Percentiles rank a stretch among this genome's conserved stretches.
phyloP scores from a whole-genome alignment of 2,888 invertebrate species.

The Hirtodrosophila cameraria region DNA sequence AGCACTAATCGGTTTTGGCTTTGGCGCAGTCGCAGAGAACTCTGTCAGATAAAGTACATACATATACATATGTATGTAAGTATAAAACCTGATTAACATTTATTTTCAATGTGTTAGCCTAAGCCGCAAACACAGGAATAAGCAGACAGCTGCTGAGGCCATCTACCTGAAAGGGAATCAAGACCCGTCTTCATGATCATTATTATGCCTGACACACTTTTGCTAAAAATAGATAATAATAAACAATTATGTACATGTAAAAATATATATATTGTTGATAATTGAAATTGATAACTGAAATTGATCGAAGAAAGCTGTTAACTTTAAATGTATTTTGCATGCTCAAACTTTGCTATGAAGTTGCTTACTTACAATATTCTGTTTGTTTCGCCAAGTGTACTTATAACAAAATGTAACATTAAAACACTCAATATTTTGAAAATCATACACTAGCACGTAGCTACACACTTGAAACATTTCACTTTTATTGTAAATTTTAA shows the following conservation, averaged over 20 bases:
- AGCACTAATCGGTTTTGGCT: conserved; percentile 30
- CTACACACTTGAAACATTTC: neutral
- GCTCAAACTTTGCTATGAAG: too few species aligned
- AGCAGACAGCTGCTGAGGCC: conserved; percentile 1
- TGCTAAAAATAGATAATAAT: too few species aligned
- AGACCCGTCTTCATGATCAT: conserved; percentile 43
- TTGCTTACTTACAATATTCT: too few species aligned
- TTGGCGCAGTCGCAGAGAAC: conserved; percentile 23
- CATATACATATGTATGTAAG: too few species aligned
- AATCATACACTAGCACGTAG: neutral
- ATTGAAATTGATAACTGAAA: too few species aligned
- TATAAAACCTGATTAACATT: conserved; percentile 51
- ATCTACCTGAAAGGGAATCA: conserved; percentile 23
- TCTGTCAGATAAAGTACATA: conserved; percentile 45
- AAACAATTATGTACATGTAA: too few species aligned
- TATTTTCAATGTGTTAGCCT: conserved; percentile 37
- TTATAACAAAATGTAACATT: too few species aligned
- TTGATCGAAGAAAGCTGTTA: too few species aligned
- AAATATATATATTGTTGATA: too few species aligned
- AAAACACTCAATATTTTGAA: neutral
- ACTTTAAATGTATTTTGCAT: too few species aligned
- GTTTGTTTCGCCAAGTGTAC: too few species aligned
- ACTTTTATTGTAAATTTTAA: neutral
- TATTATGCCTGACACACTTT: conserved; percentile 64
- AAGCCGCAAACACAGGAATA: conserved; percentile 12